Conservation (phyloP, 1,140 invertebrate species). For the Nixonia krombeini region DNA sequence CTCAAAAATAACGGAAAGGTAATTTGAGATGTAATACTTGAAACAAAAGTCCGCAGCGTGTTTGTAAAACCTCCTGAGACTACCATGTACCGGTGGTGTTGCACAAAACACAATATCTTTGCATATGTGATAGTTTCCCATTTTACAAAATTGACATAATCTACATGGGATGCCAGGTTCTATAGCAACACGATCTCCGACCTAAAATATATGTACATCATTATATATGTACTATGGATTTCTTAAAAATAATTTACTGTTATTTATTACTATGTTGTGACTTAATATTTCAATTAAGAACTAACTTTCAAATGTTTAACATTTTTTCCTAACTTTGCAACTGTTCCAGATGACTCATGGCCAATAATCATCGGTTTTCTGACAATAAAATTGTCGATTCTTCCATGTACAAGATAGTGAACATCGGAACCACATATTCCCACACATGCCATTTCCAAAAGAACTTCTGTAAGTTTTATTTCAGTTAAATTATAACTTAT, state of each 20-base stretch:
- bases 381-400: constrained; percentile 87
- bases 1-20: too few relatives aligned
- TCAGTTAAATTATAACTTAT: too few relatives aligned
- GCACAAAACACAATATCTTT: constrained; percentile 89
- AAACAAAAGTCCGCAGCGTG: constrained; percentile 95
- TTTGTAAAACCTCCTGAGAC: constrained; percentile 86
- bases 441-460: constrained; percentile 89
- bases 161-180: constrained; percentile 94
- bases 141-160: constrained; percentile 87
- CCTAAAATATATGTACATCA: constrained; percentile 52
- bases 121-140: constrained; percentile 92
- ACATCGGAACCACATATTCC: constrained; percentile 98
- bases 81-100: constrained; percentile 91
- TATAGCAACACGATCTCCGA: constrained; percentile 92
- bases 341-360: constrained; percentile 87
- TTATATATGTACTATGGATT: too few relatives aligned
- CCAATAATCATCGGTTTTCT: constrained; percentile 90
- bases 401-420: constrained; percentile 88
- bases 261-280: too few relatives aligned
- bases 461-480: constrained; percentile 79
- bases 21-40: too few relatives aligned
- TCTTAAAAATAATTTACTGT: too few relatives aligned
- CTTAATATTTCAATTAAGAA: too few relatives aligned
- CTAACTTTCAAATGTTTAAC: constrained; percentile 82
- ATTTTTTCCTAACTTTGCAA: constrained; percentile 79